Evolutionary conservation across 2,888 invertebrate species (phyloP).

Genomic region (Pammene fasciana): DNA sequence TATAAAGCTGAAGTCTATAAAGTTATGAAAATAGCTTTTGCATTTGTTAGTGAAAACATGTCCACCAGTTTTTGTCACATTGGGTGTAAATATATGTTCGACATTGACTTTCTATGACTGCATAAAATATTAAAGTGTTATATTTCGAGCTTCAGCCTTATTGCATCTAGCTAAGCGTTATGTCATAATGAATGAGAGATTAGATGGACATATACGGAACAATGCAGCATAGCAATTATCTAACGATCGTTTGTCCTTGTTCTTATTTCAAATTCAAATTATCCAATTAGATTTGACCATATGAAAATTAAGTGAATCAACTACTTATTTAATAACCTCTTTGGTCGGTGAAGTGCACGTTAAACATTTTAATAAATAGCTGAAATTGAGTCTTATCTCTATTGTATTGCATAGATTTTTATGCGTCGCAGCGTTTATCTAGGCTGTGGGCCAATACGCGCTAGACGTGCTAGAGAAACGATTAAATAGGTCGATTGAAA

Average conservation of each 20-base stretch:
- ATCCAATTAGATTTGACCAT: constrained; percentile 37
- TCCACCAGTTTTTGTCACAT: too few relatives aligned
- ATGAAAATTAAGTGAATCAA: constrained; percentile 28
- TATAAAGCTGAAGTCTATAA: too few relatives aligned
- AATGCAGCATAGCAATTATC: constrained; percentile 17
- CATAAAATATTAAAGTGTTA: too few relatives aligned
- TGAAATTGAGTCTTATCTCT: constrained; percentile 8
- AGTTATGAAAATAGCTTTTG: too few relatives aligned
- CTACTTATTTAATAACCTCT: not conserved
- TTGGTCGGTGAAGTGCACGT: not conserved
- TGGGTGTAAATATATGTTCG: too few relatives aligned
- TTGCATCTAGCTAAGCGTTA: not conserved
- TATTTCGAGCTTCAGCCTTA: too few relatives aligned
- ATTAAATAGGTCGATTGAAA: constrained; percentile 27
- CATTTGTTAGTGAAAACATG: too few relatives aligned
- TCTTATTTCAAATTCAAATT: constrained; percentile 43
- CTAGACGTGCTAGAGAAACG: constrained; percentile 15
- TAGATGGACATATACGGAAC: constrained; percentile 15
- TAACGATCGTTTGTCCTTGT: constrained; percentile 34
- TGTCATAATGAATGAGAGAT: constrained; percentile 5
- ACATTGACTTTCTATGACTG: too few relatives aligned
- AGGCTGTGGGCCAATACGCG: not conserved
- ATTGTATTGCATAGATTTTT: constrained; percentile 1
- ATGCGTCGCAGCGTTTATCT: not conserved
- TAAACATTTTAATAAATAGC: not conserved